Conservation (phyloP, 2,797 vertebrate species). For the Propithecus perrieri region DNA sequence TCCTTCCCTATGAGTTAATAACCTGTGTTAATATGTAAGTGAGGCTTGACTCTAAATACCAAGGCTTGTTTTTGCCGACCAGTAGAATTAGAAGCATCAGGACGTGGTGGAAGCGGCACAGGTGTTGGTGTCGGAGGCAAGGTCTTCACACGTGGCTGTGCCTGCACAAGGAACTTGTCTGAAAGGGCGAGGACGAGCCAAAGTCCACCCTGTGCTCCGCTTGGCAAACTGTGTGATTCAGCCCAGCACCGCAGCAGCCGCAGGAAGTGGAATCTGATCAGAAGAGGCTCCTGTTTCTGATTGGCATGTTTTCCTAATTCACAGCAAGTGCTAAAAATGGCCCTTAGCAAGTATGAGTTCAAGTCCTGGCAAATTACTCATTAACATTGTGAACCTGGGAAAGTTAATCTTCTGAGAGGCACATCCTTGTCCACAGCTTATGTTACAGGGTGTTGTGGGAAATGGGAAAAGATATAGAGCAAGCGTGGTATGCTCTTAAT, state of each 20-base stretch:
- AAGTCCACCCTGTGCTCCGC: neutral
- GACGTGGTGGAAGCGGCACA: neutral
- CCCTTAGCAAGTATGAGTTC: neutral
- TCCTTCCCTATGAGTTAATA: neutral
- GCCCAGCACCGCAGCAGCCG: neutral
- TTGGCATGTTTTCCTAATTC: neutral
- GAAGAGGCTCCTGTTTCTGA: neutral
- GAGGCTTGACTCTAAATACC: neutral
- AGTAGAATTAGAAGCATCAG: neutral
- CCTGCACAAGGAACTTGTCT: neutral
- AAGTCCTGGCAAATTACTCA: neutral
- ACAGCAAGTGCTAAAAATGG: neutral
- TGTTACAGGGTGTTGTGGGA: neutral
- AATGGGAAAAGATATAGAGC: neutral
- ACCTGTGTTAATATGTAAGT: neutral
- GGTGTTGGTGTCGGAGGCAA: neutral
- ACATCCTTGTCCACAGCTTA: neutral
- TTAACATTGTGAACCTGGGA: neutral
- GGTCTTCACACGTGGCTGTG: fast-evolving
- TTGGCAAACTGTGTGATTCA: no score
- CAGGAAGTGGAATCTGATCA: neutral
- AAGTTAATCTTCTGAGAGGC: neutral
- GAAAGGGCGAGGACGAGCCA: neutral
- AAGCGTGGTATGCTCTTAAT: neutral
- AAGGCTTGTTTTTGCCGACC: neutral